Evolutionary conservation across 2,888 invertebrate genomes (phyloP).

Genomic region (Allacma fusca): DNA sequence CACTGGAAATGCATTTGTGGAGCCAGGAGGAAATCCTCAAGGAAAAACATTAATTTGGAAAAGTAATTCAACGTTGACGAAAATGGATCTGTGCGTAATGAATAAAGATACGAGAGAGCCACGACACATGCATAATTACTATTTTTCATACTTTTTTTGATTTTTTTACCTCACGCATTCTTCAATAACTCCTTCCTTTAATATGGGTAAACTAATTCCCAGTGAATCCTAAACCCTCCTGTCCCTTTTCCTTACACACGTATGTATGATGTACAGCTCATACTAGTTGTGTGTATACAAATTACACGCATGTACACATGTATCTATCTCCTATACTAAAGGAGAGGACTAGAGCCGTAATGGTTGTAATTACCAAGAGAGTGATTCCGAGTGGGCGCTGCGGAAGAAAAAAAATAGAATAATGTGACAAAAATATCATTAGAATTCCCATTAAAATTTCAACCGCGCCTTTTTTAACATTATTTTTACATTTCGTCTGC

Average conservation of each 20-base stretch:
- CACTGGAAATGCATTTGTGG: too few species aligned
- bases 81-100: background rate
- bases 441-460: slow-evolving; percentile 10
- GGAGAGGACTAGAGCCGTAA: too few species aligned
- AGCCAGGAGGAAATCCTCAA: background rate
- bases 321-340: too few species aligned
- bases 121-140: background rate
- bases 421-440: slow-evolving; percentile 16
- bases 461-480: background rate
- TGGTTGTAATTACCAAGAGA: background rate
- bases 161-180: background rate
- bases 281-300: too few species aligned
- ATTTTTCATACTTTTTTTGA: background rate
- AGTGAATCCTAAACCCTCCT: too few species aligned
- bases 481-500: too few species aligned
- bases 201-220: background rate
- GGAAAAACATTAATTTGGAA: background rate
- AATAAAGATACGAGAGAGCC: background rate
- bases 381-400: background rate
- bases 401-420: background rate
- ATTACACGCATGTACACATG: too few species aligned
- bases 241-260: too few species aligned
- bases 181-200: background rate
- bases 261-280: too few species aligned
- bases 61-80: background rate